Evolutionary conservation across 1,140 invertebrate species (phyloP).

Genomic region (Sycophaga agraensis): DNA sequence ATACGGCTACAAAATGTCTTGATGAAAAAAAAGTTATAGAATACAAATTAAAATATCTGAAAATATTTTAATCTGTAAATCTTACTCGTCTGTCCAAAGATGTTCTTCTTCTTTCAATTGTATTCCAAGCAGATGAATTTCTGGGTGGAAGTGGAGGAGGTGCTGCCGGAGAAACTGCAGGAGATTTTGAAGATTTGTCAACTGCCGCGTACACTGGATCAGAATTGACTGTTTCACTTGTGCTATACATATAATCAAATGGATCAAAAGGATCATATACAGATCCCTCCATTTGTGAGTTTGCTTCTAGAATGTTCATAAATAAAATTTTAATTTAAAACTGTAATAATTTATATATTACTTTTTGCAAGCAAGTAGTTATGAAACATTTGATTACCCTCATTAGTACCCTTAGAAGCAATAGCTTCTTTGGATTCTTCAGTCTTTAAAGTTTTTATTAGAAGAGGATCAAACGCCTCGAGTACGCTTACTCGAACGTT

Average conservation of each 20-base stretch:
- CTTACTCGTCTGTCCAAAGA: constrained; percentile 54
- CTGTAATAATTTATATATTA: no score
- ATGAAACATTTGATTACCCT: constrained; percentile 36
- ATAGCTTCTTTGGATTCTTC: constrained; percentile 41
- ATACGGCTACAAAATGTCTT: not conserved
- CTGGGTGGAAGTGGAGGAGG: constrained; percentile 63
- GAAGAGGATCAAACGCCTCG: constrained; percentile 81
- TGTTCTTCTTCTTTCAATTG: constrained; percentile 55
- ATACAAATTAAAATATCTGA: no score
- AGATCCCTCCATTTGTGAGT: constrained; percentile 66
- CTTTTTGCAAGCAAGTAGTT: no score
- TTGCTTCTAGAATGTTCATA: constrained; percentile 39
- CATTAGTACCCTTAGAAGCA: constrained; percentile 29
- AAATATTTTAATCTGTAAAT: not conserved
- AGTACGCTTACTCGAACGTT: constrained; percentile 76
- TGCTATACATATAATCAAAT: constrained; percentile 80
- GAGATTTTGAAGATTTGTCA: constrained; percentile 66
- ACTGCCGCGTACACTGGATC: constrained; percentile 77
- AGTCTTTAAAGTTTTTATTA: constrained; percentile 62
- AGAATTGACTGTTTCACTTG: constrained; percentile 71
- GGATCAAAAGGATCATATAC: constrained; percentile 86
- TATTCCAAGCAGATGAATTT: constrained; percentile 62
- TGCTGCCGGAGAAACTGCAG: constrained; percentile 60
- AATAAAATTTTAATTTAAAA: no score
- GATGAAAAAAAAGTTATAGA: not conserved